Base-by-base conservation (phyloP, 2,797 vertebrate genomes). In the Dendrocincla fuliginosa region DNA sequence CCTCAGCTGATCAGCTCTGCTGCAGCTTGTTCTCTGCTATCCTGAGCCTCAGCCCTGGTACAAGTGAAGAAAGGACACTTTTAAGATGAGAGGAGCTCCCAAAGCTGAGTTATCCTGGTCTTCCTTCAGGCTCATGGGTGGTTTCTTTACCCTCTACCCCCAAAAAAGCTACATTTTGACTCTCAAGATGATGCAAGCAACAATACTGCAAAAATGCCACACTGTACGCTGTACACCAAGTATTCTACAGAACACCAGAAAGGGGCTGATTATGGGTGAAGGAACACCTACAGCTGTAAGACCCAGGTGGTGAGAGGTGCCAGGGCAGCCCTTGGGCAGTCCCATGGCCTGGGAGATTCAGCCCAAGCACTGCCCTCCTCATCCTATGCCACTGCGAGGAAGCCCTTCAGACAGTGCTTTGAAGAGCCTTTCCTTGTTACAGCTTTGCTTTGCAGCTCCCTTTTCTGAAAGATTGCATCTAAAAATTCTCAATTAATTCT, bases 311-410 rank as follows among this genome's bases (percentile, higher is more conserved):
- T 7, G 7, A 60, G 89, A 76, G 52, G 18, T 92, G 46, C 35
- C 57, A 53, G 24, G 32, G 9, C 22, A 87, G 30, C 28, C 57
- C 32, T 50, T 2, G 1, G 53, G 11, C 68, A 76, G 39, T 47
- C 42, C 46, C 24, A 7, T 1, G 4, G 44, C 50, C 47, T 69
- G n/a, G 33, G 39, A 61, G 42, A 52, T 41, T n/a, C 22, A 57
- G 39, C n/a, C 49, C 52, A 6, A 30, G 33, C 56, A 16, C 35
- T 49, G 32, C 61, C 41, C 44, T n/a, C 10, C 6, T 9, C 0
- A 2, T 28, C 67, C 68, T 35, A 14, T 7, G 2, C 59, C 56
- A 5, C 32, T 28, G 16, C 0, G 0, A 65, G 19, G 46, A 70
- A 74, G 41, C 47, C 20, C 64, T 80, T 64, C 42, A 44, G 18